Conservation (phyloP, 92 coral and sea anemone species). For the Porites rus region DNA sequence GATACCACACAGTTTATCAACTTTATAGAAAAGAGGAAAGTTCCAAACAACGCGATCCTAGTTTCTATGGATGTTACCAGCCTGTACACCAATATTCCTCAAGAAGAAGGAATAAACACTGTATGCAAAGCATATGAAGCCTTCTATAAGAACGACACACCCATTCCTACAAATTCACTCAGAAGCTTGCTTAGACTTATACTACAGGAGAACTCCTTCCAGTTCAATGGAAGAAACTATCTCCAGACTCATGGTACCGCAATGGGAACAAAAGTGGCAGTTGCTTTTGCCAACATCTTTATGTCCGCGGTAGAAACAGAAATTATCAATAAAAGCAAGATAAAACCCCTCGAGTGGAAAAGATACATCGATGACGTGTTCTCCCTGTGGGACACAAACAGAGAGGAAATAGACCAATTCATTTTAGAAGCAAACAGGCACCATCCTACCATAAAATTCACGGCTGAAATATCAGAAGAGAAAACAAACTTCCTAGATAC, state of each 20-base stretch:
- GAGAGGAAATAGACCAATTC: conserved; percentile 16
- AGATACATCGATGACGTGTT: neutral
- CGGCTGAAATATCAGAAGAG: conserved; percentile 27
- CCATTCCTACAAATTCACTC: conserved; percentile 32
- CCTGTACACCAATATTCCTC: conserved; percentile 39
- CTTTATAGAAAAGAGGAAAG: conserved; percentile 33
- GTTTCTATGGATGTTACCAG: conserved; percentile 34
- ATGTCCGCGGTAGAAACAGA: conserved; percentile 27
- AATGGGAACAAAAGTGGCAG: conserved; percentile 26
- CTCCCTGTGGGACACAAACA: conserved; percentile 12
- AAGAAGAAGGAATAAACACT: conserved; percentile 33
- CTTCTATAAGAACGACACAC: neutral
- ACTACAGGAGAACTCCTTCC: conserved; percentile 17
- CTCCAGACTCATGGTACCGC: conserved; percentile 30
- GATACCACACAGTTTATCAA: too few species aligned
- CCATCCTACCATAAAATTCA: conserved; percentile 2
- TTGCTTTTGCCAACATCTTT: conserved; percentile 23
- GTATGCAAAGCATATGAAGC: conserved; percentile 36
- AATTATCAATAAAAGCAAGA: conserved; percentile 28
- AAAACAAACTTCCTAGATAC: conserved; percentile 27
- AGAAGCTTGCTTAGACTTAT: conserved; percentile 30
- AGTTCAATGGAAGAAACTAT: conserved; percentile 24
- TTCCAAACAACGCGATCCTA: conserved; percentile 24
- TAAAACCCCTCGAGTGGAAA: conserved; percentile 28
- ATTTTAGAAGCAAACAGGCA: conserved; percentile 13